A percentile compares a stretch with the other conserved stretches of the same genome.
These are phyloP conservation scores for Harpagifer antarcticus DNA, from an alignment of 2,797 vertebrate species.

Conservation along the genomic window DNA sequence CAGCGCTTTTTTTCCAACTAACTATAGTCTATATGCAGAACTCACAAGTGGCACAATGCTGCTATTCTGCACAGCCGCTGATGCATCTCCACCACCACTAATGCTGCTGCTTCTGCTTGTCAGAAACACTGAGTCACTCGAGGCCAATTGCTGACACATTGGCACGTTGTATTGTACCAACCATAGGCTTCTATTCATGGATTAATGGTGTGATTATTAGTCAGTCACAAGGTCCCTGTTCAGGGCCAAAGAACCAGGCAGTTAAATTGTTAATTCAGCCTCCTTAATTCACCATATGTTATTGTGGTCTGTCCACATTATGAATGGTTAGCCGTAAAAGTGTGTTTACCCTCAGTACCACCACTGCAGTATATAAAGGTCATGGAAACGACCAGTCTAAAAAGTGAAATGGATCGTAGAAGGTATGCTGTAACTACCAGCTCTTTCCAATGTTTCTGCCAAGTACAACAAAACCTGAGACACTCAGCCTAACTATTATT, in stretches of 20 bases:
- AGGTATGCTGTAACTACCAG: constrained; percentile 40
- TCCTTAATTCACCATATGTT: constrained; percentile 54
- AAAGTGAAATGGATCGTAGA: constrained; percentile 49
- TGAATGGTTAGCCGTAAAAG: constrained; percentile 63
- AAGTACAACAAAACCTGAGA: constrained; percentile 52
- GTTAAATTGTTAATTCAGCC: constrained; percentile 58
- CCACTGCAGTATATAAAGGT: constrained; percentile 42
- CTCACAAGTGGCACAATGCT: constrained; percentile 71
- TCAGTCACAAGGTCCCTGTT: constrained; percentile 71
- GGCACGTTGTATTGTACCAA: constrained; percentile 55
- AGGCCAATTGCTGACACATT: constrained; percentile 57
- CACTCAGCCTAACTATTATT: constrained; percentile 8
- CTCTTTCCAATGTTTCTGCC: constrained; percentile 52
- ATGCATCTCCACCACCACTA: constrained; percentile 60
- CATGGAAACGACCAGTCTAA: constrained; percentile 39
- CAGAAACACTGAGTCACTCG: constrained; percentile 78
- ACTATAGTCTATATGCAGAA: constrained; percentile 37
- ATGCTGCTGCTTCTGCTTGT: constrained; percentile 22
- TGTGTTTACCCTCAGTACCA: constrained; percentile 49
- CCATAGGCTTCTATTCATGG: constrained; percentile 78
- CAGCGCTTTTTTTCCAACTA: constrained; percentile 30
- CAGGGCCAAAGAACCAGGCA: constrained; percentile 49
- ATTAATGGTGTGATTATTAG: constrained; percentile 71
- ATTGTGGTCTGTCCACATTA: constrained; percentile 74
- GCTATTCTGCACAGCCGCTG: constrained; percentile 68